Evolutionary conservation across 64 coral and sea anemone genomes (phyloP).

Genomic region (Stichodactyla helianthus): DNA sequence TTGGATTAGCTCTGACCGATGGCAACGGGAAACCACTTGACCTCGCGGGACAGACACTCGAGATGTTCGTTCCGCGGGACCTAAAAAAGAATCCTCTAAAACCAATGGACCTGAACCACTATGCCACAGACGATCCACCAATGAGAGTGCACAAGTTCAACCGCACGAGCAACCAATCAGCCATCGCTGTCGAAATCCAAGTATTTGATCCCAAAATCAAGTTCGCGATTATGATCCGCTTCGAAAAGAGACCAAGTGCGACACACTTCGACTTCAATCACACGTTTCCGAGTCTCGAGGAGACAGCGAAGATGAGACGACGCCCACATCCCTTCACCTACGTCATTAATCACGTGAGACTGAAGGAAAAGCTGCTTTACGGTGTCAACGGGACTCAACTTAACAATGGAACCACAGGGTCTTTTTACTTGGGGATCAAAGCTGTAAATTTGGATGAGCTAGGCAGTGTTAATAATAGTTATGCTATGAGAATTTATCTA

Average conservation of each 20-base stretch:
- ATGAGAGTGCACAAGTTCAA: slow-evolving; percentile 95
- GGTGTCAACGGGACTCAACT: slow-evolving; percentile 39
- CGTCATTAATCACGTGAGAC: slow-evolving; percentile 50
- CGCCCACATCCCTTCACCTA: slow-evolving; percentile 82
- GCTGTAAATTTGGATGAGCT: slow-evolving; percentile 65
- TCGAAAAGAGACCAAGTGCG: slow-evolving; percentile 58
- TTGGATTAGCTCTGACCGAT: slow-evolving; percentile 76
- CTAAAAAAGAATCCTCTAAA: slow-evolving; percentile 85
- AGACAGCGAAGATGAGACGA: slow-evolving; percentile 78
- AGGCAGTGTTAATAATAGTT: slow-evolving; percentile 43
- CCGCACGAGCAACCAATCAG: slow-evolving; percentile 57
- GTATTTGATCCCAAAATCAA: slow-evolving; percentile 59
- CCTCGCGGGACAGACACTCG: slow-evolving; percentile 71
- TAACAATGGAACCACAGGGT: slow-evolving; percentile 21
- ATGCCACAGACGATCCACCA: slow-evolving; percentile 54
- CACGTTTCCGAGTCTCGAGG: slow-evolving; percentile 58
- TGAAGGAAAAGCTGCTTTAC: slow-evolving; percentile 40
- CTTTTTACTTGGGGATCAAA: slow-evolving; percentile 80
- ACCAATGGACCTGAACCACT: slow-evolving; percentile 78
- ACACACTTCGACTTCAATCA: slow-evolving; percentile 67
- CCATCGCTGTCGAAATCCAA: slow-evolving; percentile 62
- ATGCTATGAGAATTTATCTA: slow-evolving; percentile 79
- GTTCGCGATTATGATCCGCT: slow-evolving; percentile 55
- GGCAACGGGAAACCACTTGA: slow-evolving; percentile 80
- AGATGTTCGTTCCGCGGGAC: slow-evolving; percentile 91